Evolutionary conservation across 2,888 invertebrate species (phyloP), one percentile per base, ranked within the genome.

Genomic region (Congeria kusceri): DNA sequence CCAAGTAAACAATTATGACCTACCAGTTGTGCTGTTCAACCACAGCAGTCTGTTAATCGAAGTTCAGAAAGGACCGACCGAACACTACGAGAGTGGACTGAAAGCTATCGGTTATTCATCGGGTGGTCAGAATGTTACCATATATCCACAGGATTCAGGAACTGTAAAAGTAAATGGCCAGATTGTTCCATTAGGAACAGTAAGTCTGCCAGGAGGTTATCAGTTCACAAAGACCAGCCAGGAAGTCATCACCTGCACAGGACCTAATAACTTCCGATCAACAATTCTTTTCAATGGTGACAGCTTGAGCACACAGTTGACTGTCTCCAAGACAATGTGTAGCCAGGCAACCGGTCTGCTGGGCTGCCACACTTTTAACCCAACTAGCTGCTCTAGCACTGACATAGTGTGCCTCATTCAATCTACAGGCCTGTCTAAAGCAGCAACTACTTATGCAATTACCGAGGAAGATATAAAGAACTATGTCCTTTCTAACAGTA

Each of bases 1-100:
- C 23, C 68, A 77, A 28, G 76, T 88, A 46, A 73, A 78, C 58
- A 76, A 58, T 62, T 32, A 66, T 13, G 71, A 74, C 32, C 44
- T 53, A 47, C 71, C 77, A 47, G 67, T 66, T 47, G 29, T 23
- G n/a, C 28, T 83, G 44, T 83, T 47, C 46, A 53, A 46, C 15
- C 65, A 81, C 57, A 57, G 58, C 3, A 20, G 44, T 20, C 39
- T 81, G 7, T 20, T 56, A 65, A 58, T 81, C 44, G 71, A 81
- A 20, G 74, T 75, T 20, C 77, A 81, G 59, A 65, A 59, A 27
- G 77, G 77, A n/a, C 68, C 71, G n/a, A 65, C 71, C 23, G 32
- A 32, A 23, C 39, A 46, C 25, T 81, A 81, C 44, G 28, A 57
- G 29, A 81, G 72, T 29, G 29, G 71, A 39, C 44, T 78, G 49